Base-by-base conservation (phyloP, 2,113 vertebrate genomes). In the Naja naja region DNA sequence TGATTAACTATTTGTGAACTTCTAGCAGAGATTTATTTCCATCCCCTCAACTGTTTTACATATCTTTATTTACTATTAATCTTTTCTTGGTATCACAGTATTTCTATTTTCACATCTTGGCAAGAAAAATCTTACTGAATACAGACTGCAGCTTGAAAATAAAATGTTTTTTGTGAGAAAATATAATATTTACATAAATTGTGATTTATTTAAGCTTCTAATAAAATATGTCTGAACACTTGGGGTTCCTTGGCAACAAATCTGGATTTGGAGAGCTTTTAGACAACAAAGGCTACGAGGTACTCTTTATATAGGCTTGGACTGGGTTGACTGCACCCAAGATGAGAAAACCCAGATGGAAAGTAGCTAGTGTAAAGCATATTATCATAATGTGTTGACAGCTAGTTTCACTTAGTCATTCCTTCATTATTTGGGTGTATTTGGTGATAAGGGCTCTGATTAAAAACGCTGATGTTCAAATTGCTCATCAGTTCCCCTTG, bases 191-290 rank as follows among this genome's bases (percentile, higher is more conserved):
- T 81, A 81, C 34, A 39, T 81, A 81, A 81, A 3, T 43, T 81
- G 34, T 81, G 74, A 22, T 39, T 39, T 81, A 81, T 81, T 81
- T 81, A 20, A 39, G n/a, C 69, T 34, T 39, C 69, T 7, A 39
- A 81, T 81, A 81, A 39, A 81, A 81, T 52, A 86, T 56, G 52
- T 39, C 39, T 22, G 49, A 60, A 22, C 12, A 12, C 52, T 87
- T 90, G 88, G 22, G 54, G 85, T 93, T 86, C 74, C 92, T 64
- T 90, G 81, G 88, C 89, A 93, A 90, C 92, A 90, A 64, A 93
- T 93, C 87, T 30, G 74, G 81, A 90, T 93, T 90, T 86, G 16
- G 43, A 52, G 39, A 74, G 47, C 4, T 52, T 45, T 6, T 23
- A 45, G n/a, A 93, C 45, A 93, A 45, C 45, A 64, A 86, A 86